Base-by-base conservation (phyloP, 1,140 invertebrate species). In the Anoplophora glabripennis region DNA sequence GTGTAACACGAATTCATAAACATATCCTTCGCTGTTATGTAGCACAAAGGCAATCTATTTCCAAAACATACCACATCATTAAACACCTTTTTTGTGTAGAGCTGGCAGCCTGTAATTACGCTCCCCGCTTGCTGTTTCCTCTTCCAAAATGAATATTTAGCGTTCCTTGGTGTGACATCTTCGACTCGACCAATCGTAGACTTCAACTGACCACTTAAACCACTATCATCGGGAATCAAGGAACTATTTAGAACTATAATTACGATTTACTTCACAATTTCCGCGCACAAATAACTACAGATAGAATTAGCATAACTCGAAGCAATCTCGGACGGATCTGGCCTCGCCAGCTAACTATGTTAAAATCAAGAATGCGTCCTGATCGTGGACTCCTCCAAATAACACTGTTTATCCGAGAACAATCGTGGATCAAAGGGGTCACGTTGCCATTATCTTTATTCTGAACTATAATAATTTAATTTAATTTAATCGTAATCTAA, bases 341-440 rank as follows among this genome's bases (percentile, higher is more conserved):
- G 28, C 17, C 18, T 11, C 17, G 17, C 15, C 10, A 1, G n/a
- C 44, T 17, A 46, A 18, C 44, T 46, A 46, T 46, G 17, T 46
- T 18, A 46, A 28, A 46, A 46, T 18, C 28, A n/a, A 46, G 44
- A 18, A 46, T 46, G 44, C 44, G 44, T 46, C 17, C 28, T 46
- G 17, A 46, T 11, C 11, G 17, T 46, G 17, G 17, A 46, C 28
- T 17, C 28, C 17, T 28, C 44, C 44, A 28, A 46, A 46, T 46
- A 46, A 46, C 44, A 46, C 15, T 52, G 49, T 40, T 40, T 40
- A 40, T 40, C 49, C 36, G 17, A 52, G 49, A 52, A 52, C 49
- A 52, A 52, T 52, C 49, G 21, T 9, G 49, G 49, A 52, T 52
- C 49, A 52, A 17, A 35, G 36, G 17, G 49, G 49, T 52, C 49